Base-by-base conservation (phyloP, 2,888 invertebrate genomes). In the Callyntrura sp. region DNA sequence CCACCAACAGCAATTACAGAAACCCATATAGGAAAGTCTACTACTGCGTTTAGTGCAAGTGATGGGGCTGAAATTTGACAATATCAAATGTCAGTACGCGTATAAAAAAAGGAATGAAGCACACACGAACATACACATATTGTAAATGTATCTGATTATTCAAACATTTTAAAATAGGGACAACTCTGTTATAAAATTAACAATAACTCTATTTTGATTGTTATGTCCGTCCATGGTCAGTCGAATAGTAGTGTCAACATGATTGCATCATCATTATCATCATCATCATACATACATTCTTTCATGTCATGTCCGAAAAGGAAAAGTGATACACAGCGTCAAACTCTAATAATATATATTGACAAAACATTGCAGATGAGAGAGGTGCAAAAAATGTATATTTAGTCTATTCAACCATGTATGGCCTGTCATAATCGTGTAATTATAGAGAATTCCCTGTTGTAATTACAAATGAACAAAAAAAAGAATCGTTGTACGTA, bases 1-100 rank as follows among this genome's bases (percentile, higher is more conserved):
- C 93, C 91, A 51, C 93, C 93, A 28, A 93, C 92, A 0, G 81
- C 83, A 35, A 93, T 81, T 51, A 93, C 92, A 0, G 92, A 91
- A 8, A 90, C 81, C 90, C 92, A 92, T 82, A 93, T 90, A 11
- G 92, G 92, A 79, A 93, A 92, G 17, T 88, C 91, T 17, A 91
- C 87, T 28, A 92, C 90, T 11, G 92, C 86, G 28, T 92, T 90
- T 17, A 93, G 35, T 45, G 92, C 93, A 11, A 93, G 48, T 23
- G 92, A 90, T 11, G 93, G 92, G 68, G 81, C 85, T 79, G 43
- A 78, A 28, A 57, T 28, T 55, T 55, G 51, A 78, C 51, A 73
- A 73, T 45, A 1, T 0, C 73, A 73, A 73, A 20, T 6, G 9
- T 70, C 70, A 70, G 9, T 17, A 70, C 12, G 20, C 8, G 20